A percentile compares a stretch with the other conserved stretches of the same genome.
Evolutionary conservation across 1,140 invertebrate species (phyloP).

Genomic region (Drosophila pandora): DNA sequence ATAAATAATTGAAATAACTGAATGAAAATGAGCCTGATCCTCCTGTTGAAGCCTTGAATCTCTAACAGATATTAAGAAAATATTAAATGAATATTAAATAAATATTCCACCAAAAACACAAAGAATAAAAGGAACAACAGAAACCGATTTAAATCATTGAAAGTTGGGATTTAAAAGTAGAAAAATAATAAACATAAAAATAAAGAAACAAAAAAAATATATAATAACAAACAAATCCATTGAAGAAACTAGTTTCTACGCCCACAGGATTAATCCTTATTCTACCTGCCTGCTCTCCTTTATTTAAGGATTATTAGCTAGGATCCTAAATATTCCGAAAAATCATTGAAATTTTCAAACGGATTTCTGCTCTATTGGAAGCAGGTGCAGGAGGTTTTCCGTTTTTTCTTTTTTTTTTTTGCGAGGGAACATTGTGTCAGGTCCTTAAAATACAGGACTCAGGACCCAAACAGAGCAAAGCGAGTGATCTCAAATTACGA

Average conservation of each 20-base stretch:
- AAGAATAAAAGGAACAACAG: too few relatives aligned
- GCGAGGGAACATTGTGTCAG: constrained; percentile 28
- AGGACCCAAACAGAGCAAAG: constrained; percentile 9
- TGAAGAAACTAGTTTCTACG: not conserved
- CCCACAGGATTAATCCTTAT: constrained; percentile 3
- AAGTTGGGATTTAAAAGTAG: too few relatives aligned
- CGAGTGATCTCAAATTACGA: constrained; percentile 60
- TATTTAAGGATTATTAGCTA: constrained; percentile 29
- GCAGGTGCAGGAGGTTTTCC: constrained; percentile 23
- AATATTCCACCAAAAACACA: too few relatives aligned
- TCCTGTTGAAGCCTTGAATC: too few relatives aligned
- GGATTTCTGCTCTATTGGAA: constrained; percentile 21
- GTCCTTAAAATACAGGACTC: constrained; percentile 17
- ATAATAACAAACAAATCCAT: not conserved
- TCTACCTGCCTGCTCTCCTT: too few relatives aligned
- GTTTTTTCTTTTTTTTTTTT: constrained; percentile 4
- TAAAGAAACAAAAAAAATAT: too few relatives aligned
- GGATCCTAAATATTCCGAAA: constrained; percentile 1
- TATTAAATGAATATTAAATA: too few relatives aligned
- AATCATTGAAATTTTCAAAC: constrained; percentile 19
- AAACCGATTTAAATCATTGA: too few relatives aligned
- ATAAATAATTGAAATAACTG: too few relatives aligned
- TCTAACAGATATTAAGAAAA: too few relatives aligned
- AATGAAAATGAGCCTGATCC: too few relatives aligned
- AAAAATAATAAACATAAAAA: too few relatives aligned